phyloP scores from a whole-genome alignment of 2,797 vertebrate species.

The Nyctibius grandis region DNA sequence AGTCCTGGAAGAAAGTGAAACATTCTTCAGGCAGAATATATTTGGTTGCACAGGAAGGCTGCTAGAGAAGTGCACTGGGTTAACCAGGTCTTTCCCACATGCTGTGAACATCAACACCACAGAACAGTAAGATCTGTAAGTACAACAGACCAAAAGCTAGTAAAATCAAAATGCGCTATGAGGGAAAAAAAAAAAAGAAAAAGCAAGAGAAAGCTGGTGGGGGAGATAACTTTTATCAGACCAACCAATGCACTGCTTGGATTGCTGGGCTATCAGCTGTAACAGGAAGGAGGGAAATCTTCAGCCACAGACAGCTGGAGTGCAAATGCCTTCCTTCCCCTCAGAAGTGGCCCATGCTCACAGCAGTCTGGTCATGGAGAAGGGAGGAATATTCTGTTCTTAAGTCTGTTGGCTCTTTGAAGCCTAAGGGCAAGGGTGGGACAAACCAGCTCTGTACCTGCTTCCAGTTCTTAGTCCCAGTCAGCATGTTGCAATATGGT shows the following conservation, averaged over 20 bases:
- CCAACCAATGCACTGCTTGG: not conserved
- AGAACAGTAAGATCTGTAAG: not conserved
- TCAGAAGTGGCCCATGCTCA: not conserved
- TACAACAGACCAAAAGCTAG: not conserved
- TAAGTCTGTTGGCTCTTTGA: not conserved
- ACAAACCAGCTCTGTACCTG: not conserved
- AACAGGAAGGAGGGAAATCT: not conserved
- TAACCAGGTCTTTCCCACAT: constrained; percentile 25
- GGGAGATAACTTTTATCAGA: not conserved
- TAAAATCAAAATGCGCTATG: not conserved
- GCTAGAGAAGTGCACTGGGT: constrained; percentile 1
- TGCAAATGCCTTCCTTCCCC: not conserved
- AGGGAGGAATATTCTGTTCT: not conserved
- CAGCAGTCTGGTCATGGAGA: not conserved
- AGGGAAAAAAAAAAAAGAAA: accelerated
- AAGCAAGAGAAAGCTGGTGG: not conserved
- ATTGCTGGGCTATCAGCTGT: not conserved
- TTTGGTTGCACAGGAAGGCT: constrained; percentile 3
- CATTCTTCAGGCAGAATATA: constrained; percentile 36
- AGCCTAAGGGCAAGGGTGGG: not conserved
- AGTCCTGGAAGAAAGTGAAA: constrained; percentile 28
- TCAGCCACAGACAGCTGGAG: not conserved
- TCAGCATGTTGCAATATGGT: not conserved
- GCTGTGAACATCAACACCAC: constrained; percentile 7
- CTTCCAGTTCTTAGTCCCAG: not conserved